Evolutionary conservation across 2,113 vertebrate species (phyloP).

Genomic region (Megaceryle torquata): DNA sequence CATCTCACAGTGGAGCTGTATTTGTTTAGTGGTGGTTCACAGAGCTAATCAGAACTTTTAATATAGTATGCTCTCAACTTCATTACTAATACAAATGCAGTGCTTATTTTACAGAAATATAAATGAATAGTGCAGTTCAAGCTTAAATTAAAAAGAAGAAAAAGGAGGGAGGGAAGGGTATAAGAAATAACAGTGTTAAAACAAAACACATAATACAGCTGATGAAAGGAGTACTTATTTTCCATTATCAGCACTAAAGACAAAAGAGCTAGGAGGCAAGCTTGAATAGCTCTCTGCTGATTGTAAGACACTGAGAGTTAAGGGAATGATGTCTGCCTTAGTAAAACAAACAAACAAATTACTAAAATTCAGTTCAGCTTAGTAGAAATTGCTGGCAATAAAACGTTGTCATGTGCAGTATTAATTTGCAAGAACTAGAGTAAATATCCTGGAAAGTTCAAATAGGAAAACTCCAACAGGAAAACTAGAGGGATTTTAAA

Average conservation of each 20-base stretch:
- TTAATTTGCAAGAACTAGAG: not conserved
- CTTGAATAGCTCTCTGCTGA: not conserved
- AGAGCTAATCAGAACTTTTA: not conserved
- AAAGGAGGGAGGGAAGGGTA: not conserved
- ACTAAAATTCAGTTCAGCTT: not conserved
- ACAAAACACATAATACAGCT: not conserved
- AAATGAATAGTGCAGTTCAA: not conserved
- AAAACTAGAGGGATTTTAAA: not conserved
- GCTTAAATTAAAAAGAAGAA: not conserved
- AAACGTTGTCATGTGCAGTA: not conserved
- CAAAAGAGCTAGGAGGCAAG: not conserved
- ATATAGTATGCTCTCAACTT: not conserved
- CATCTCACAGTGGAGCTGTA: not conserved
- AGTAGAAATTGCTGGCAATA: not conserved
- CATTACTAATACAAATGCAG: not conserved
- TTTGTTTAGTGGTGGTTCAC: not conserved
- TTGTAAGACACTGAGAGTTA: not conserved
- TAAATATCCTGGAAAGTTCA: not conserved
- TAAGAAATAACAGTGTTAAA: not conserved
- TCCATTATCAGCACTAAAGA: not conserved
- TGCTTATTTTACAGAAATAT: conserved; percentile 9
- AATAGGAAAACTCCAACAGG: not conserved
- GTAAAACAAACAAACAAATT: not conserved
- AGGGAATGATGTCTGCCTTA: not conserved
- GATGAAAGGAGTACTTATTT: not conserved